phyloP scores from a whole-genome alignment of 1,140 invertebrate genomes.

The Armadillidium nasatum region DNA sequence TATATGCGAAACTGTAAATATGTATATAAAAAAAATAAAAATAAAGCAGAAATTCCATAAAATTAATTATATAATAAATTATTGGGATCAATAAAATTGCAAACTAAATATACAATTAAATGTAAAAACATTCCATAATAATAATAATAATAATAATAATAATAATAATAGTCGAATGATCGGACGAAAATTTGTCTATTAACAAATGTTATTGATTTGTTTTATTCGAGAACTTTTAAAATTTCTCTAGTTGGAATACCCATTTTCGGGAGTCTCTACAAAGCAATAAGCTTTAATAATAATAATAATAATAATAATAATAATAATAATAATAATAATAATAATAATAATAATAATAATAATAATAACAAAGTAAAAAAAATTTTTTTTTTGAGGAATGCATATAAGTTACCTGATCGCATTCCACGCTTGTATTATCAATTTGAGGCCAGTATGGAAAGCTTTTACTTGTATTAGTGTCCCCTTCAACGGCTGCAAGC shows the following conservation, averaged over 20 bases:
- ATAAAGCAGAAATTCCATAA: no score
- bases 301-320: no score
- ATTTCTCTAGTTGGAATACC: neutral
- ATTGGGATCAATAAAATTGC: no score
- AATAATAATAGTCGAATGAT: no score
- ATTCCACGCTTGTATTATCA: slow-evolving; percentile 43
- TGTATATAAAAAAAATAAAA: no score
- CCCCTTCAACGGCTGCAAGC: slow-evolving; percentile 55
- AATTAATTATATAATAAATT: no score
- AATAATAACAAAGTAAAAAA: neutral
- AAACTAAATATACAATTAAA: no score
- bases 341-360: slow-evolving; percentile 1
- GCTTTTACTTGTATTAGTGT: slow-evolving; percentile 46
- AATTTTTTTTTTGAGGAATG: neutral
- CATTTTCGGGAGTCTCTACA: neutral
- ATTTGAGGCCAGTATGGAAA: slow-evolving; percentile 45
- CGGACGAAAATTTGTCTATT: no score
- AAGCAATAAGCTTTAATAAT: neutral
- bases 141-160: no score
- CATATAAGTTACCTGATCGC: slow-evolving; percentile 28
- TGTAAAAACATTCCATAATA: no score
- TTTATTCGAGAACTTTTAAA: no score
- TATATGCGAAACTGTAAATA: slow-evolving; percentile 46
- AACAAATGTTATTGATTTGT: no score
- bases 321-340: neutral